Percentiles rank a stretch among this genome's conserved stretches.
These are phyloP conservation scores for Sphaeramia orbicularis DNA, from an alignment of 2,797 vertebrate species.

Conservation along the genomic window DNA sequence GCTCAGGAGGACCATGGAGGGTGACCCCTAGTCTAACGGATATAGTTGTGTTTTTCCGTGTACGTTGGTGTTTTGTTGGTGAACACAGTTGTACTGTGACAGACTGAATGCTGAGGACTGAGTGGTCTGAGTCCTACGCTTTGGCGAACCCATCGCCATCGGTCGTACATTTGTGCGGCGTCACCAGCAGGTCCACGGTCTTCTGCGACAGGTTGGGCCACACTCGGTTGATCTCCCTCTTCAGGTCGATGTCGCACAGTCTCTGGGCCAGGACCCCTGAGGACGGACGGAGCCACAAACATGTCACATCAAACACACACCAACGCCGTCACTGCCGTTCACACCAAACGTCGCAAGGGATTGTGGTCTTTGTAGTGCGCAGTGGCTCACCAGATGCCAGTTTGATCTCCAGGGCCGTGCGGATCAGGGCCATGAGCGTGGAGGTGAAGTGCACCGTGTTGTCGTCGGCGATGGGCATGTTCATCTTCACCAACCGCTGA, in stretches of 20 bases:
- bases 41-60: no score
- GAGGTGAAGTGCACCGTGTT: conserved; percentile 97
- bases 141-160: conserved; percentile 56
- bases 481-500: conserved; percentile 97
- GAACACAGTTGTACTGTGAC: conserved; percentile 91
- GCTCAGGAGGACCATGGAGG: no score
- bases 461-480: conserved; percentile 97
- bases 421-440: conserved; percentile 97
- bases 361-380: conserved; percentile 37
- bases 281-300: conserved; percentile 41
- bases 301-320: conserved; percentile 52
- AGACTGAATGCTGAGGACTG: conserved; percentile 86
- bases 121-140: conserved; percentile 43
- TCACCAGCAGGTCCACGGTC: conserved; percentile 93
- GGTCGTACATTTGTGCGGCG: conserved; percentile 95
- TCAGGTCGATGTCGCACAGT: conserved; percentile 91
- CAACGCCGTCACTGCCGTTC: conserved; percentile 19
- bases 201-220: conserved; percentile 96
- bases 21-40: no score
- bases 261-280: conserved; percentile 92
- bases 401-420: conserved; percentile 97
- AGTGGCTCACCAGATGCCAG: conserved; percentile 91
- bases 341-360: conserved; percentile 28
- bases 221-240: conserved; percentile 92
- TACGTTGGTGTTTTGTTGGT: no score